Evolutionary conservation across 1,140 invertebrate species (phyloP).

Genomic region (Eumaeus atala): DNA sequence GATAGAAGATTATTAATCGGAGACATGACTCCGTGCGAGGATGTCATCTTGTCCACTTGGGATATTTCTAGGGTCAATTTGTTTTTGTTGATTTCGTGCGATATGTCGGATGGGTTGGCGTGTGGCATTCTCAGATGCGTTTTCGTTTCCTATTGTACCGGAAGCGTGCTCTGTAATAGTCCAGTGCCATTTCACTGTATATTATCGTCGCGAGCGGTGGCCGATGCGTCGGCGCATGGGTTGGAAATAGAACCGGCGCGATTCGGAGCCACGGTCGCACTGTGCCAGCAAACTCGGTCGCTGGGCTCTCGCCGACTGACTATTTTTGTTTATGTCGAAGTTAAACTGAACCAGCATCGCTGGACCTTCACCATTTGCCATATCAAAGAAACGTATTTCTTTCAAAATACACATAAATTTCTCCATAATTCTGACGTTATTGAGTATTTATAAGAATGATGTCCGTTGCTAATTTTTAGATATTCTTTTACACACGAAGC

Average conservation of each 20-base stretch:
- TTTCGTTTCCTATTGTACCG: conserved; percentile 57
- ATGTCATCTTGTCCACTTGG: conserved; percentile 37
- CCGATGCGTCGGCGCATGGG: conserved; percentile 58
- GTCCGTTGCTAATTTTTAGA: too few relatives aligned
- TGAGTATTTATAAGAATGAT: too few relatives aligned
- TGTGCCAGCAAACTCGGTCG: conserved; percentile 64
- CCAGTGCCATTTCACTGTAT: conserved; percentile 62
- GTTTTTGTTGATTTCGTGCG: conserved; percentile 30
- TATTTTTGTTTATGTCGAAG: conserved; percentile 69
- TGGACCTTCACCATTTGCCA: conserved; percentile 50
- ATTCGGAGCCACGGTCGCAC: conserved; percentile 57
- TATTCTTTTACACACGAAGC: too few relatives aligned
- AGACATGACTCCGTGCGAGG: conserved; percentile 39
- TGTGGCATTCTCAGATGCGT: conserved; percentile 48
- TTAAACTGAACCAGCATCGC: conserved; percentile 44
- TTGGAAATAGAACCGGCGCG: conserved; percentile 68
- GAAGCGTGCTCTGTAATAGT: conserved; percentile 57
- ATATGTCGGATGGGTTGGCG: conserved; percentile 27
- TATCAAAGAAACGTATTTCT: too few relatives aligned
- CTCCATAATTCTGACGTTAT: too few relatives aligned
- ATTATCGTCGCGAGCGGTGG: conserved; percentile 48
- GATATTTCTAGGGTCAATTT: conserved; percentile 51
- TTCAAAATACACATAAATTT: too few relatives aligned
- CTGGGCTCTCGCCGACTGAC: conserved; percentile 58
- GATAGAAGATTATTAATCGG: conserved; percentile 50